Percentiles rank a stretch among this genome's conserved stretches.
Evolutionary conservation across 2,113 vertebrate species (phyloP).

Genomic region (Rostratula benghalensis): DNA sequence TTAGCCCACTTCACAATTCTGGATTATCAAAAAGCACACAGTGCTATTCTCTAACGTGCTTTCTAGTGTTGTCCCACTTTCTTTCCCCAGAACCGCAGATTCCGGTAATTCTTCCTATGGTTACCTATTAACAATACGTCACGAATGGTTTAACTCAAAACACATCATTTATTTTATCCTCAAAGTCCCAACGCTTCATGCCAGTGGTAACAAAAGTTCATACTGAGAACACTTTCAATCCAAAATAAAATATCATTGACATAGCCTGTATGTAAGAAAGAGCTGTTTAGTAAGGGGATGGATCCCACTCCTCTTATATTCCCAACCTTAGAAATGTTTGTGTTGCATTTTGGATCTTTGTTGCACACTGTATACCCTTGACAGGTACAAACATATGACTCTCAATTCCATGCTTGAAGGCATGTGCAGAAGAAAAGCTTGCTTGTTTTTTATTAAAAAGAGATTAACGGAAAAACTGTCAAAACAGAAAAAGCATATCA

Average conservation of each 20-base stretch:
- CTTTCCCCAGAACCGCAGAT: background rate
- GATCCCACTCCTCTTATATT: background rate
- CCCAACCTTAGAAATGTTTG: background rate
- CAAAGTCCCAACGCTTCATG: background rate
- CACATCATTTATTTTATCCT: background rate
- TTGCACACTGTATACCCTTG: background rate
- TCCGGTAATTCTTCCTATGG: background rate
- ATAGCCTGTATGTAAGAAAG: background rate
- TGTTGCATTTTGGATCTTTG: background rate
- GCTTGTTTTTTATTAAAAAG: background rate
- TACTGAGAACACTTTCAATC: background rate
- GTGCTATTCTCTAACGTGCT: background rate
- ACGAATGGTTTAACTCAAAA: slow-evolving; percentile 19
- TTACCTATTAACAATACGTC: slow-evolving; percentile 2
- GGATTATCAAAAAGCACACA: background rate
- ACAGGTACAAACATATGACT: slow-evolving; percentile 15
- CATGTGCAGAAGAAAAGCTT: background rate
- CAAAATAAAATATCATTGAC: background rate
- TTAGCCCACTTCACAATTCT: background rate
- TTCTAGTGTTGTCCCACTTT: background rate
- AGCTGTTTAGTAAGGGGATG: background rate
- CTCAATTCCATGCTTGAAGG: background rate
- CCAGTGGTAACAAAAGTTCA: background rate
- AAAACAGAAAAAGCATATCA: background rate
- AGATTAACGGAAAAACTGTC: slow-evolving; percentile 1